Evolutionary conservation across 2,797 vertebrate species (phyloP).

Genomic region (Gambelia wislizenii): DNA sequence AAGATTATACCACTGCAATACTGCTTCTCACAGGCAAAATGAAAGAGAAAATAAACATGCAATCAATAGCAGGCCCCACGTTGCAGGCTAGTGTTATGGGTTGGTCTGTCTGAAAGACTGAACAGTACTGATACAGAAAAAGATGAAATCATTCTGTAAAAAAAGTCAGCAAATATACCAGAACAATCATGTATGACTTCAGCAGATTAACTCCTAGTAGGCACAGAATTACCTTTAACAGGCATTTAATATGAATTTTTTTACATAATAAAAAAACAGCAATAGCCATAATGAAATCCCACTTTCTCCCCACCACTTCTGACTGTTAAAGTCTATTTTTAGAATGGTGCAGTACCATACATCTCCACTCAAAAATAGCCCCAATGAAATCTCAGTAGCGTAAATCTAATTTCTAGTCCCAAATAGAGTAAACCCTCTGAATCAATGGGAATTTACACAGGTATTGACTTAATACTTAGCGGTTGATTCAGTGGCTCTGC

Average conservation of each 20-base stretch:
- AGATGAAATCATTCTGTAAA: neutral
- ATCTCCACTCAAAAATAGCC: neutral
- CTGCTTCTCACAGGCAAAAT: neutral
- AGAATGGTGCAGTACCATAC: constrained; percentile 11
- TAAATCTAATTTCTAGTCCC: no score
- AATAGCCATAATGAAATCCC: constrained; percentile 42
- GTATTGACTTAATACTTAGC: no score
- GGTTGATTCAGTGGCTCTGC: no score
- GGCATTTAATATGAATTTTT: constrained; percentile 30
- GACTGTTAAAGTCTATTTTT: constrained; percentile 29
- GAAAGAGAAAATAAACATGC: neutral
- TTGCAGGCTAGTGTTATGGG: neutral
- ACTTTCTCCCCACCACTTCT: neutral
- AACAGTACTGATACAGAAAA: neutral
- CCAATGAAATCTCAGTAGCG: neutral
- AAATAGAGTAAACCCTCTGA: no score
- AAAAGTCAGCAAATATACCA: neutral
- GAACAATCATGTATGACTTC: neutral
- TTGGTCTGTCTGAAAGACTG: neutral
- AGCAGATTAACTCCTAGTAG: constrained; percentile 4
- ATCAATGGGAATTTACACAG: no score
- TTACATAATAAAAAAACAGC: constrained; percentile 22
- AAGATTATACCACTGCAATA: no score
- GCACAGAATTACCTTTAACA: neutral
- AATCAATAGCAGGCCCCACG: neutral